Percentiles rank a stretch among this genome's conserved stretches.
phyloP scores from a whole-genome alignment of 2,797 vertebrate genomes.

The Trachops cirrhosus region DNA sequence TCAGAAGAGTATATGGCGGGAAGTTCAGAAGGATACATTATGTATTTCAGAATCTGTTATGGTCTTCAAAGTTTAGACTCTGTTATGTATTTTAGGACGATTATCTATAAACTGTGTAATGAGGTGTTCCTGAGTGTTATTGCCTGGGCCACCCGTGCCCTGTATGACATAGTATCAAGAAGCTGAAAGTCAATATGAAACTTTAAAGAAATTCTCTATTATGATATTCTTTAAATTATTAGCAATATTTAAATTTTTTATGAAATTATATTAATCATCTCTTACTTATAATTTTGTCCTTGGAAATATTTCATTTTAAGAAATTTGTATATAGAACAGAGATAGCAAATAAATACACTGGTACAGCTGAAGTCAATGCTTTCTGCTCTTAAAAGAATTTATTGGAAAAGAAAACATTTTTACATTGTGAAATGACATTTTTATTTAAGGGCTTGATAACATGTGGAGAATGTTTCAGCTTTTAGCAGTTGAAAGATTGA shows the following conservation, averaged over 20 bases:
- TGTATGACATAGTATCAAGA: not conserved
- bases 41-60: not conserved
- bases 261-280: not conserved
- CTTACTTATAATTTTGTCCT: not conserved
- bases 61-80: not conserved
- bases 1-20: not conserved
- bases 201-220: not conserved
- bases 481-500: not conserved
- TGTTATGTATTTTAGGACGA: constrained; percentile 17
- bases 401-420: not conserved
- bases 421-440: not conserved
- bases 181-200: not conserved
- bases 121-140: not conserved
- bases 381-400: not conserved
- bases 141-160: not conserved
- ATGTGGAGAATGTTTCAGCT: not conserved
- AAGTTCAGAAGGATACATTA: not conserved
- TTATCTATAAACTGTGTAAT: not conserved
- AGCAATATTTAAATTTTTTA: not conserved
- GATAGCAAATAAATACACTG: not conserved
- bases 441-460: not conserved
- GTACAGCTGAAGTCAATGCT: not conserved
- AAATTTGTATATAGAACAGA: not conserved
- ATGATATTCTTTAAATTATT: not conserved
- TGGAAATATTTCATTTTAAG: not conserved